Conservation (phyloP, 2,888 invertebrate species). For the Eustalomyia histrio region DNA sequence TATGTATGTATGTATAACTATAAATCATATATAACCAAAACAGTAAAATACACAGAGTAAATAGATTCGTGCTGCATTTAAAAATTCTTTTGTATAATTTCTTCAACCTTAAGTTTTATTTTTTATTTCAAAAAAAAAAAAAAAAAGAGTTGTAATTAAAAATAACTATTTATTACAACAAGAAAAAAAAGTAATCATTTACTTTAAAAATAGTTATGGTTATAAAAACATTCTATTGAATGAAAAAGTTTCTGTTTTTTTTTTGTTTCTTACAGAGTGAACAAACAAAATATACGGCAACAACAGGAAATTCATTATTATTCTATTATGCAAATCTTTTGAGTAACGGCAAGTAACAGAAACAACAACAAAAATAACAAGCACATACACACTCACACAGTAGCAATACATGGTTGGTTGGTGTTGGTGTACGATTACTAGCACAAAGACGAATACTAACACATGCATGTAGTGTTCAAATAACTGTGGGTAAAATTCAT, state of each 20-base stretch:
- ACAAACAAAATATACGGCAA: slow-evolving; percentile 12
- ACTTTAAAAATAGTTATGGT: slow-evolving; percentile 29
- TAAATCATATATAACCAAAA: no score
- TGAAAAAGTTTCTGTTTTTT: slow-evolving; percentile 23
- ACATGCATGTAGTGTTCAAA: background rate
- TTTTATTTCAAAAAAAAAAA: background rate
- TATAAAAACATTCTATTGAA: slow-evolving; percentile 37
- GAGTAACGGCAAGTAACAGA: slow-evolving; percentile 35
- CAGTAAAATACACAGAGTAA: no score
- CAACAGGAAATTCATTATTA: slow-evolving; percentile 57
- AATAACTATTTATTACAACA: slow-evolving; percentile 1
- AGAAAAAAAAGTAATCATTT: slow-evolving; percentile 19
- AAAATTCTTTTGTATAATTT: background rate
- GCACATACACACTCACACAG: background rate
- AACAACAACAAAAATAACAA: slow-evolving; percentile 10
- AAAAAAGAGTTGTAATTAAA: slow-evolving; percentile 19
- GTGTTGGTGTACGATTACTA: background rate
- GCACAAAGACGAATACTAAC: background rate
- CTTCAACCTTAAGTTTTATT: background rate
- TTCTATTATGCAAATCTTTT: slow-evolving; percentile 59
- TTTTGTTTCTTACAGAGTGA: background rate
- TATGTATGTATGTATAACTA: no score
- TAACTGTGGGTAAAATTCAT: background rate
- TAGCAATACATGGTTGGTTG: background rate
- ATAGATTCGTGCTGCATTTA: no score